Percentiles rank a stretch among this genome's conserved stretches.
phyloP scores from a whole-genome alignment of 2,797 vertebrate species.

The Morus bassanus region DNA sequence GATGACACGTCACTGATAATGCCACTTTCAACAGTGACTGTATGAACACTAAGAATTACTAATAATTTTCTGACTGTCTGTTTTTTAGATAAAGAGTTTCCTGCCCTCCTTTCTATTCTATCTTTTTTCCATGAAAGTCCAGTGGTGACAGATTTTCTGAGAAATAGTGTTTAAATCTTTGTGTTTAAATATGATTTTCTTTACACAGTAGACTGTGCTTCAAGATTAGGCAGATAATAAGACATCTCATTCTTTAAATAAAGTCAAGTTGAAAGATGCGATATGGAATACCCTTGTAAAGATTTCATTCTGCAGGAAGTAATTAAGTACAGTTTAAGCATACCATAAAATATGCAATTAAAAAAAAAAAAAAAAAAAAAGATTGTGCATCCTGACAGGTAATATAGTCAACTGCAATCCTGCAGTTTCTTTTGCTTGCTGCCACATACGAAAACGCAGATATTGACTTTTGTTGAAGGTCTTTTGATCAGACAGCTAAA shows the following conservation, averaged over 20 bases:
- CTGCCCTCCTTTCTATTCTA: not conserved
- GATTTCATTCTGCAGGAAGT: not conserved
- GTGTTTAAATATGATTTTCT: conserved; percentile 6
- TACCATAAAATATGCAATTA: conserved; percentile 6
- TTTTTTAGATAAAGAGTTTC: conserved; percentile 22
- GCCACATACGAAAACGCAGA: not conserved
- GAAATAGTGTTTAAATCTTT: conserved; percentile 26
- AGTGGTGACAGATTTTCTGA: conserved; percentile 43
- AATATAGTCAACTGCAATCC: not conserved
- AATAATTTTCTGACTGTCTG: conserved; percentile 56
- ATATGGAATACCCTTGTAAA: not conserved
- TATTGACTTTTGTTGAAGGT: not conserved
- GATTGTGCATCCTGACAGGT: not conserved
- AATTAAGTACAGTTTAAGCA: conserved; percentile 18
- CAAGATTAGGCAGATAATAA: conserved; percentile 37
- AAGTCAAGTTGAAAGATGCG: not conserved
- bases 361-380: not conserved
- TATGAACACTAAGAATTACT: conserved; percentile 48
- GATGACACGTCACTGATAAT: conserved; percentile 61
- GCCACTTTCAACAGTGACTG: conserved; percentile 63
- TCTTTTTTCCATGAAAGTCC: not conserved
- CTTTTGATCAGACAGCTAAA: not conserved
- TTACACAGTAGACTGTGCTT: not conserved
- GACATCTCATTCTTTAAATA: conserved; percentile 7
- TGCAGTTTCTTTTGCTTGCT: not conserved